A percentile compares a stretch with the other conserved stretches of the same genome.
Evolutionary conservation across 2,888 invertebrate species (phyloP).

Genomic region (Microplitis manilae): DNA sequence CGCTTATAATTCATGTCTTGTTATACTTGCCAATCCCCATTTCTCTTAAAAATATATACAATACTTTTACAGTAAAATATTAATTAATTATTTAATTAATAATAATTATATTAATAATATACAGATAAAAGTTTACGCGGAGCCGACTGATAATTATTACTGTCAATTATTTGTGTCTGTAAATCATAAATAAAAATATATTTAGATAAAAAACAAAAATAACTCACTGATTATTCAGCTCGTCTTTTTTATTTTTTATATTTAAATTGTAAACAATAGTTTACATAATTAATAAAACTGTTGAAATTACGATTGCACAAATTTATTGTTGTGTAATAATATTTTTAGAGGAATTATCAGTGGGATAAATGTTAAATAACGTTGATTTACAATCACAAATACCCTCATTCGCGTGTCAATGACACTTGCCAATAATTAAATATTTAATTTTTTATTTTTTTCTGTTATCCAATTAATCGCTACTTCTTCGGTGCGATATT

Average conservation of each 20-base stretch:
- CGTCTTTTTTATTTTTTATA: background rate
- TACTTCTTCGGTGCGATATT: conserved; percentile 5
- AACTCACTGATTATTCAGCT: background rate
- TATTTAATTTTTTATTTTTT: too few relatives aligned
- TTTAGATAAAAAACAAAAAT: conserved; percentile 38
- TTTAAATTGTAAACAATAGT: background rate
- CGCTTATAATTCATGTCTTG: conserved; percentile 13
- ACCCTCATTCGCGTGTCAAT: background rate
- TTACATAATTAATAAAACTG: background rate
- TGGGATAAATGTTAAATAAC: background rate
- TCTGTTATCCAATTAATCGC: conserved; percentile 4
- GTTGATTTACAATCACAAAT: background rate
- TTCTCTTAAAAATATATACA: conserved; percentile 60
- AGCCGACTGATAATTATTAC: conserved; percentile 36
- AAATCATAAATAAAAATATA: conserved; percentile 32
- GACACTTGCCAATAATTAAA: background rate
- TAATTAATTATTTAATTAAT: conserved; percentile 36
- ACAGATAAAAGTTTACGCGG: conserved; percentile 54
- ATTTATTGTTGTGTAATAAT: conserved; percentile 35
- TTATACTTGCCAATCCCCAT: conserved; percentile 21
- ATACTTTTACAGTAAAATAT: conserved; percentile 60
- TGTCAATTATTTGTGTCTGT: background rate
- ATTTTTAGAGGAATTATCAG: conserved; percentile 37
- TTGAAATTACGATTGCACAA: background rate
- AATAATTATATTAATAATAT: conserved; percentile 54